Evolutionary conservation across 2,797 vertebrate species (phyloP).

Genomic region (Anableps anableps): DNA sequence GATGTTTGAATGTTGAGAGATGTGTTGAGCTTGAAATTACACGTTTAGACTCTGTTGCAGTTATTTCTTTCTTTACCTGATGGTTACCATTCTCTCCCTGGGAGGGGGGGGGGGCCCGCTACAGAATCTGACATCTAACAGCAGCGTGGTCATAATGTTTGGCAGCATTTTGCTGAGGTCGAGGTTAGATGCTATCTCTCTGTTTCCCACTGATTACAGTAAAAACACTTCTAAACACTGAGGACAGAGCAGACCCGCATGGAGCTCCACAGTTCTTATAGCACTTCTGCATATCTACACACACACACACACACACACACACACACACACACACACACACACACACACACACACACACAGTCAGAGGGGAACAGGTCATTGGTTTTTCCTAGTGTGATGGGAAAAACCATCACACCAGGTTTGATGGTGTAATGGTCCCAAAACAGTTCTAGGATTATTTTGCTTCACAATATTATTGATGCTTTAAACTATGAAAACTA

Average conservation of each 20-base stretch:
- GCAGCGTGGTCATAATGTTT: conserved; percentile 13
- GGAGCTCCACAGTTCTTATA: conserved; percentile 29
- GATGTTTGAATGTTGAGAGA: conserved; percentile 1
- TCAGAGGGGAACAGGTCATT: conserved; percentile 40
- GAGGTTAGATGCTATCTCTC: conserved; percentile 81
- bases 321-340: conserved; percentile 15
- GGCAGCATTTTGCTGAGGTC: conserved; percentile 72
- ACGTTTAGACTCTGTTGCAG: neutral
- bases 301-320: conserved; percentile 21
- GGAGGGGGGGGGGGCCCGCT: no score
- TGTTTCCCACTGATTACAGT: conserved; percentile 81
- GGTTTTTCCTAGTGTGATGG: conserved; percentile 64
- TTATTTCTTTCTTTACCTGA: neutral
- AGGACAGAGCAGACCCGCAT: conserved; percentile 72
- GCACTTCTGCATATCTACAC: conserved; percentile 22
- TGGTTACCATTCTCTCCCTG: neutral
- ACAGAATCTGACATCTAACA: neutral
- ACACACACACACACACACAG: conserved; percentile 22
- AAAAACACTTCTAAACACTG: conserved; percentile 74
- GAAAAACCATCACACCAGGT: no score
- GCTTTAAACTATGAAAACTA: conserved; percentile 47
- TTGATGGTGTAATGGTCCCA: no score
- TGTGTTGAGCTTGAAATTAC: neutral
- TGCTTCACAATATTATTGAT: conserved; percentile 66
- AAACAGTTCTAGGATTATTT: conserved; percentile 74